These are phyloP conservation scores for Poecilia velifera DNA, from an alignment of 2,797 vertebrate species.

Conservation along the genomic window DNA sequence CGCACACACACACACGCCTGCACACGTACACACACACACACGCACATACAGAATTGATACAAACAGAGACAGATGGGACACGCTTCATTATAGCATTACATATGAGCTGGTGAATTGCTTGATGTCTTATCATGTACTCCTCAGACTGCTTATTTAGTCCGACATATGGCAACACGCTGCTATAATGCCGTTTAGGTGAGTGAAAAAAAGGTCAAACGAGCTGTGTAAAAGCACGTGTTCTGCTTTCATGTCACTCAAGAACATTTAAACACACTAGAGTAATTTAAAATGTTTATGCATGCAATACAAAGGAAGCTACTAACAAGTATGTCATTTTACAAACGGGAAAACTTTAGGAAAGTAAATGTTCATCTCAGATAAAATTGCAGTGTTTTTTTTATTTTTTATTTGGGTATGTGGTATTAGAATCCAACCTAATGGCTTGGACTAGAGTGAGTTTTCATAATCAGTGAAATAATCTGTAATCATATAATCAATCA, in stretches of 20 bases:
- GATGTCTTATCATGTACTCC: conserved; percentile 66
- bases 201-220: conserved; percentile 59
- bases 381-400: not conserved
- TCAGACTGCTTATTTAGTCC: conserved; percentile 74
- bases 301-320: conserved; percentile 1
- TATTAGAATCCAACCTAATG: not conserved
- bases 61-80: conserved; percentile 70
- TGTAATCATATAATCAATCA: no score
- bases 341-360: not conserved
- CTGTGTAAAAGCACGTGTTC: conserved; percentile 35
- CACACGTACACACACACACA: conserved; percentile 20
- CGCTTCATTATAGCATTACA: conserved; percentile 69
- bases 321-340: not conserved
- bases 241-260: conserved; percentile 34
- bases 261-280: conserved; percentile 13
- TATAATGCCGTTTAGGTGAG: conserved; percentile 65
- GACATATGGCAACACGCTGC: conserved; percentile 65
- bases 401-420: not conserved
- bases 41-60: conserved; percentile 28
- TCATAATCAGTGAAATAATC: no score
- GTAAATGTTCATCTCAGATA: not conserved
- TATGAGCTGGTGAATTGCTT: conserved; percentile 67
- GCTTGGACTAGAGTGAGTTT: not conserved
- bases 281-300: not conserved
- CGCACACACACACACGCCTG: conserved; percentile 7